Evolutionary conservation across 2,888 invertebrate species (phyloP), one percentile per base, ranked within the genome.

Genomic region (Eupithecia exiguata): DNA sequence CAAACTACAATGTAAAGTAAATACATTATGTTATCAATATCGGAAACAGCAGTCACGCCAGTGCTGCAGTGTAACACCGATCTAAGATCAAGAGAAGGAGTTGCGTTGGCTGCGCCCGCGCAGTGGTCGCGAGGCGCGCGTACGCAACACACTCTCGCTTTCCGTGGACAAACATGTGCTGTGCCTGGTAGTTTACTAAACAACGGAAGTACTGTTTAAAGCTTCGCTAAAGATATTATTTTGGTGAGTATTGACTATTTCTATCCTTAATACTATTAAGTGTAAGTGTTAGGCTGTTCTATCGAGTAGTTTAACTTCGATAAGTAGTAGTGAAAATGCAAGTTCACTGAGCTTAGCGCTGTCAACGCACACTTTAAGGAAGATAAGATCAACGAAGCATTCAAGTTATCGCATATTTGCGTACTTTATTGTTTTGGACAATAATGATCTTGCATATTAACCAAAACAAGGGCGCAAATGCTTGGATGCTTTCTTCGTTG

Each of bases 91-190:
- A 76, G 81, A 81, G 85, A 80, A 83, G 81, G 40, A 66, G 66
- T 69, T 69, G 79, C 79, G 77, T 62, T 40, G 66, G 65, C 49
- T 53, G 49, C 77, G 80, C 83, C 38, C 53, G 83, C 87, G 86
- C 91, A 92, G 91, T 91, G 86, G 79, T 79, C 77, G 78, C 80
- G 80, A 78, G 88, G 87, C 86, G 86, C 87, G 89, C 87, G 88
- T 81, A 81, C 87, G 85, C 87, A 81, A 82, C 68, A 14, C 81
- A 85, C 86, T 87, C 84, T 87, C 88, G 82, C 83, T 82, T 85
- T 84, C 82, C 77, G 84, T 84, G 84, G 49, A 53, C 49, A 9
- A 84, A 80, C 79, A 84, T 86, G 88, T 84, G 82, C 71, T 81
- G 82, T 82, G 81, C 63, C 76, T 81, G 75, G 46, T 73, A 81